These are phyloP conservation scores for Procambarus virginalis DNA, from an alignment of 1,140 invertebrate genomes.

Conservation along the genomic window DNA sequence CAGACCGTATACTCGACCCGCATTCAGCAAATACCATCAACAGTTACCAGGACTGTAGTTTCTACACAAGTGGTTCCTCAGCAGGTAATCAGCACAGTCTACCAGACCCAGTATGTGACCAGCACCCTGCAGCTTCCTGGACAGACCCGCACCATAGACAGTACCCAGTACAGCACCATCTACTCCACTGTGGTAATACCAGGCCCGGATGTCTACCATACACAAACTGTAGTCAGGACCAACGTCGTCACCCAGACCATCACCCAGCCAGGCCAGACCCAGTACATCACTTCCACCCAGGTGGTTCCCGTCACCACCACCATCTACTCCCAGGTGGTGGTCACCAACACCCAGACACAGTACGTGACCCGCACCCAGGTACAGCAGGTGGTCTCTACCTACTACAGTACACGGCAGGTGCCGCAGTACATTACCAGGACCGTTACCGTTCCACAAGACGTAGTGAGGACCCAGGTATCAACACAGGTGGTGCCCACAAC, in stretches of 20 bases:
- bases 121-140: conserved; percentile 57
- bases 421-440: conserved; percentile 58
- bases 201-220: conserved; percentile 8
- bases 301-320: conserved; percentile 55
- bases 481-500: conserved; percentile 61
- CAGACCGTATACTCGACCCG: conserved; percentile 44
- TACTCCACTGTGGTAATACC: conserved; percentile 56
- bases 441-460: conserved; percentile 39
- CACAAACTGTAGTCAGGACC: conserved; percentile 22
- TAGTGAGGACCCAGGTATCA: conserved; percentile 37
- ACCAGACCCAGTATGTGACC: conserved; percentile 53
- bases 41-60: conserved; percentile 50
- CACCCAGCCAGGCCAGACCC: conserved; percentile 53
- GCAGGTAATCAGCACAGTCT: conserved; percentile 59
- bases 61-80: conserved; percentile 60
- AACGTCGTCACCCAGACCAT: conserved; percentile 51
- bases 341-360: conserved; percentile 63
- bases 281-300: conserved; percentile 48
- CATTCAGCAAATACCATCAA: conserved; percentile 58
- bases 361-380: conserved; percentile 48
- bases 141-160: conserved; percentile 42
- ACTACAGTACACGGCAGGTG: conserved; percentile 58
- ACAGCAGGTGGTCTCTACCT: conserved; percentile 39
- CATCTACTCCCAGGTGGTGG: conserved; percentile 43
- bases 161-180: conserved; percentile 56